Evolutionary conservation across 2,888 invertebrate genomes (phyloP), one percentile per base, ranked within the genome.

Genomic region (Labia minor): DNA sequence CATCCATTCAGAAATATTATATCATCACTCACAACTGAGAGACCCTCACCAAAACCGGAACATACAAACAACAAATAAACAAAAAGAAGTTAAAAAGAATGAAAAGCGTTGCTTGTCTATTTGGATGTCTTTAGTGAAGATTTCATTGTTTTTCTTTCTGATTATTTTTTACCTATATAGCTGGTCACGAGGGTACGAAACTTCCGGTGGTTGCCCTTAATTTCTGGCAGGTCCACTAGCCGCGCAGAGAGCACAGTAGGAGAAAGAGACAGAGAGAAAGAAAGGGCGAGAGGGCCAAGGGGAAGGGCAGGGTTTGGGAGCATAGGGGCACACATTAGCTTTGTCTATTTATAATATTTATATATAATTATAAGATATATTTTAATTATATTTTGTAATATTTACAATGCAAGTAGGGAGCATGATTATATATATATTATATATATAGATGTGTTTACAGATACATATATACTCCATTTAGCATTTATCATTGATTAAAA

Each of bases 141-240:
- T 49, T 49, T 49, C 49, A 16, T 49, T 49, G 4, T 3, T 26
- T 26, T 49, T 49, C 49, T 49, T 49, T 49, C 16, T 49, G 49
- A 49, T n/a, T 49, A 14, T 49, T 49, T 62, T 63, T 86, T 95
- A 97, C 97, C 97, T 93, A 97, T 93, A 81, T 95, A 95, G 85
- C 95, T 95, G 86, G 95, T 93, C 84, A 97, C 97, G 86, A 97
- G 88, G 82, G 95, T 96, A 85, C 97, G 90, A 91, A 98, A 98
- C 88, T 96, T 96, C 87, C 93, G 92, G 85, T 95, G 95, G 82
- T 94, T 94, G 81, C 95, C 95, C 85, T 94, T 95, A 84, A 95
- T 92, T 87, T 94, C 95, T 82, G 95, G 95, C 82, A 94, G 90
- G 88, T 96, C 95, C 92, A 95, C 96, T 96, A 74, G 68, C 70